These are phyloP conservation scores for Erethizon dorsatum DNA, from an alignment of 2,797 vertebrate species.

Conservation along the genomic window DNA sequence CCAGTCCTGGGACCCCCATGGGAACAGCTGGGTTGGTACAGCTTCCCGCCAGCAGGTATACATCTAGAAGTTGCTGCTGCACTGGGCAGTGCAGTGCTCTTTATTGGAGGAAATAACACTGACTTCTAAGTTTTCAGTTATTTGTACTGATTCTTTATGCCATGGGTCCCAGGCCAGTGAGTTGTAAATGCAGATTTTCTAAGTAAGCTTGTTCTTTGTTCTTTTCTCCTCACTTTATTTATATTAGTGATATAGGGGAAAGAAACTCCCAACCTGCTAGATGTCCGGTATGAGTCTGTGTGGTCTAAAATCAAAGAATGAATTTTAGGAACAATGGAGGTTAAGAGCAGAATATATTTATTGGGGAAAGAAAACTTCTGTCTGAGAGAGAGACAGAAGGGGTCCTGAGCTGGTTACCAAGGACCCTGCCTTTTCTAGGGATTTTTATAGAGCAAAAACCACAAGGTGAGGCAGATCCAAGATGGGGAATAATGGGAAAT, in stretches of 20 bases:
- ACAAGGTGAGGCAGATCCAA: not conserved
- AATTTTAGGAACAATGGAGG: not conserved
- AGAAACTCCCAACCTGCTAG: not conserved
- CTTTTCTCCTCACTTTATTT: not conserved
- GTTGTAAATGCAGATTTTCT: not conserved
- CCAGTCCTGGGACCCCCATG: not conserved
- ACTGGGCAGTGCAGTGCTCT: fast-evolving
- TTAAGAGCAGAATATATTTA: not conserved
- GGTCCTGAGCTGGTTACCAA: not conserved
- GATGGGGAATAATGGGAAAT: not conserved
- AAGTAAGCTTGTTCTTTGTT: not conserved
- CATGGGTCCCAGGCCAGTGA: not conserved
- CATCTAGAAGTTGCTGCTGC: not conserved
- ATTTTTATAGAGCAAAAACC: not conserved
- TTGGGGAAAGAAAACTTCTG: not conserved
- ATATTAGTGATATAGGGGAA: not conserved
- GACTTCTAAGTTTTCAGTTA: too few relatives aligned
- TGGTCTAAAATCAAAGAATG: not conserved
- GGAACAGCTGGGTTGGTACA: too few relatives aligned
- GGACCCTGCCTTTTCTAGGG: not conserved
- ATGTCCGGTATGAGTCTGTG: not conserved
- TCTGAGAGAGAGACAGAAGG: not conserved
- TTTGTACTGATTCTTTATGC: not conserved
- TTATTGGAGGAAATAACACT: not conserved
- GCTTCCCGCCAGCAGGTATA: not conserved